These are phyloP conservation scores for Xanthorhoe spadicearia DNA, from an alignment of 2,888 invertebrate genomes.

Conservation along the genomic window DNA sequence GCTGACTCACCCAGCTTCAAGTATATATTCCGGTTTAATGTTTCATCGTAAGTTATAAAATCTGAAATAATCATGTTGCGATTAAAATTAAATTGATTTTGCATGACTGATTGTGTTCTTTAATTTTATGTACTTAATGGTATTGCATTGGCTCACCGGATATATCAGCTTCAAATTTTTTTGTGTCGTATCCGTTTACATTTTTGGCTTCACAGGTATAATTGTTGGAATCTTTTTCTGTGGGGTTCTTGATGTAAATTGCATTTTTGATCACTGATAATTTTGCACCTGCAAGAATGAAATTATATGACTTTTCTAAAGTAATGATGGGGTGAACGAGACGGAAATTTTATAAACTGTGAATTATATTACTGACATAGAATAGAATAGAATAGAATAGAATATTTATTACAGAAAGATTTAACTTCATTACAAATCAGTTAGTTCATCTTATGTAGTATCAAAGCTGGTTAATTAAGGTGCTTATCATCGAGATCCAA, in stretches of 20 bases:
- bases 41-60: slow-evolving; percentile 3
- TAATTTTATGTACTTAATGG: neutral
- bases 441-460: too few relatives aligned
- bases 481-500: too few relatives aligned
- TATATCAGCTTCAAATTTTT: slow-evolving; percentile 25
- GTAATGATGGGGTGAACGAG: too few relatives aligned
- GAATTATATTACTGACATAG: too few relatives aligned
- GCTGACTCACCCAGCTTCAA: slow-evolving; percentile 20
- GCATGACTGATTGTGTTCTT: neutral
- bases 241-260: slow-evolving; percentile 40
- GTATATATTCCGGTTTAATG: slow-evolving; percentile 5
- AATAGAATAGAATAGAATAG: too few relatives aligned
- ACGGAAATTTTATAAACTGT: too few relatives aligned
- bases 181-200: slow-evolving; percentile 29
- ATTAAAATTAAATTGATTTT: neutral
- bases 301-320: too few relatives aligned
- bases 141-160: slow-evolving; percentile 27
- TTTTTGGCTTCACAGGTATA: slow-evolving; percentile 45
- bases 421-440: too few relatives aligned
- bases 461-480: too few relatives aligned
- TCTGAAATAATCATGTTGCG: slow-evolving; percentile 20
- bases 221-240: slow-evolving; percentile 25
- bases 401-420: too few relatives aligned
- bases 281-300: slow-evolving; percentile 37
- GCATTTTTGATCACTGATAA: slow-evolving; percentile 28